These are phyloP conservation scores for Glareola pratincola DNA, from an alignment of 2,113 vertebrate species.

Conservation along the genomic window DNA sequence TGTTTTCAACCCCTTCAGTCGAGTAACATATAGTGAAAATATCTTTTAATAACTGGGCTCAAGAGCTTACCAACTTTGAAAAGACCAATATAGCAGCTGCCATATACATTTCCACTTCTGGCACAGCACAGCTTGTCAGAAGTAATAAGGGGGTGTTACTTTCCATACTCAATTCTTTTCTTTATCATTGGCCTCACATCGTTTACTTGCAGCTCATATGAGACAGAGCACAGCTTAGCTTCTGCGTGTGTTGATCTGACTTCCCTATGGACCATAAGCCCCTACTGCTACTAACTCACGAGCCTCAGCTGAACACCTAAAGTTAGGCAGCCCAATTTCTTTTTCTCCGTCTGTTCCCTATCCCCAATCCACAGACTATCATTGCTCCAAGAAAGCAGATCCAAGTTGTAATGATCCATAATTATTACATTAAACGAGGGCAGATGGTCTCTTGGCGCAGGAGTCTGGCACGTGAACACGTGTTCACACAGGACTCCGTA, in stretches of 20 bases:
- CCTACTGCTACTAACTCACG: not conserved
- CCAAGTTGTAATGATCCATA: not conserved
- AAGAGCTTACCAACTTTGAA: not conserved
- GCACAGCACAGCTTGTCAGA: not conserved
- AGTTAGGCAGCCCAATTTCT: not conserved
- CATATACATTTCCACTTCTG: not conserved
- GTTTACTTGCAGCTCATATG: not conserved
- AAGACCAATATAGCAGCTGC: not conserved
- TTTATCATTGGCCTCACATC: not conserved
- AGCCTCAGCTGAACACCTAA: not conserved
- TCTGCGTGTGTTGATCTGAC: not conserved
- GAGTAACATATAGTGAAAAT: not conserved
- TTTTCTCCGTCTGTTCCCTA: not conserved
- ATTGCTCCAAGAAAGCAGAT: not conserved
- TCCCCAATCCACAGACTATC: not conserved
- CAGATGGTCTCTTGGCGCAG: conserved; percentile 8
- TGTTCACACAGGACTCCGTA: not conserved
- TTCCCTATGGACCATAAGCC: not conserved
- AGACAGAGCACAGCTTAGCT: not conserved
- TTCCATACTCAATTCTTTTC: not conserved
- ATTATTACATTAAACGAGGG: not conserved
- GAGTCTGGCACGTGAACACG: not conserved
- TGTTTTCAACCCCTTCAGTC: not conserved
- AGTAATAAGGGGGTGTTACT: not conserved
- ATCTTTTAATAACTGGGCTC: not conserved